Evolutionary conservation across 2,113 vertebrate species (phyloP).

Genomic region (Egretta garzetta): DNA sequence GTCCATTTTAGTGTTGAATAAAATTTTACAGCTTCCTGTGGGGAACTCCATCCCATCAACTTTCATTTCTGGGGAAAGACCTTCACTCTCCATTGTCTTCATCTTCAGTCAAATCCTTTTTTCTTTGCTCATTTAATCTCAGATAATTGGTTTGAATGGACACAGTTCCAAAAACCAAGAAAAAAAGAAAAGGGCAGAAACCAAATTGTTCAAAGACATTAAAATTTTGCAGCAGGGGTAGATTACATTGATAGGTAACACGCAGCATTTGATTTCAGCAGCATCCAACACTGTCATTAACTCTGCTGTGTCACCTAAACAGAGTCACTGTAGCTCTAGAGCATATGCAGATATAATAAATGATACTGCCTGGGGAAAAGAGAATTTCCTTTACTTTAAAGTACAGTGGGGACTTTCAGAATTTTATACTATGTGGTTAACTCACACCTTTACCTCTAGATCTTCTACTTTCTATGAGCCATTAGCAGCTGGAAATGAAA

Average conservation of each 20-base stretch:
- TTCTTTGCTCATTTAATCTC: neutral
- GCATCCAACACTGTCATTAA: neutral
- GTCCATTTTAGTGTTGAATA: neutral
- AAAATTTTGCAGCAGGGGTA: neutral
- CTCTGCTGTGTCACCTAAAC: neutral
- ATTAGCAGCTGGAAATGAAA: slow-evolving; percentile 67
- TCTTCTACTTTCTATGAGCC: slow-evolving; percentile 25
- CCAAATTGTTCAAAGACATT: neutral
- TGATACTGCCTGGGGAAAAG: neutral
- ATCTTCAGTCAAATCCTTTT: neutral
- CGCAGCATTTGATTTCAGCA: neutral
- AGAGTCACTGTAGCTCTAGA: neutral
- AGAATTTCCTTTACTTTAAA: slow-evolving; percentile 48
- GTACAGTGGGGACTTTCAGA: slow-evolving; percentile 28
- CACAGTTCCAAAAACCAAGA: neutral
- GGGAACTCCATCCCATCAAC: neutral
- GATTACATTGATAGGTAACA: neutral
- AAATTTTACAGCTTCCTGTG: neutral
- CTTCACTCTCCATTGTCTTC: neutral
- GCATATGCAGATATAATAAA: slow-evolving; percentile 37
- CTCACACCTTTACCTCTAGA: slow-evolving; percentile 45
- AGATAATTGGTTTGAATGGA: neutral
- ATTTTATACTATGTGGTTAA: slow-evolving; percentile 27
- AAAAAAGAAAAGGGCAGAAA: neutral
- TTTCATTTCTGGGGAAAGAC: neutral